These are phyloP conservation scores for Tricholaema leucomelas DNA, from an alignment of 2,113 vertebrate genomes.

Conservation along the genomic window DNA sequence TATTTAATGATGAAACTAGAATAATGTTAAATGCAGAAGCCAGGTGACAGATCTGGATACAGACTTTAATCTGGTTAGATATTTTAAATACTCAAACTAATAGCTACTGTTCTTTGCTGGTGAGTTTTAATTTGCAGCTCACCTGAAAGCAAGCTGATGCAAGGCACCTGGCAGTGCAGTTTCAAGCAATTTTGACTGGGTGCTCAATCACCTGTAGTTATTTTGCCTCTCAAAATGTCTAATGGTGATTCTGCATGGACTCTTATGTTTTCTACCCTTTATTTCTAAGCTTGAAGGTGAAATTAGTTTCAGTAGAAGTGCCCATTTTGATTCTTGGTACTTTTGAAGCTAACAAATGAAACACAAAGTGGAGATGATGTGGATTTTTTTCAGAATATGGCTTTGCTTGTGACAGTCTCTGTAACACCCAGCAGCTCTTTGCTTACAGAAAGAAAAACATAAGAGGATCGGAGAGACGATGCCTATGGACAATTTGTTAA, in stretches of 20 bases:
- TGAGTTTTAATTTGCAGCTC: not conserved
- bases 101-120: not conserved
- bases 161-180: not conserved
- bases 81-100: not conserved
- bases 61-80: not conserved
- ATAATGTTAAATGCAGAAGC: not conserved
- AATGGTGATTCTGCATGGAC: not conserved
- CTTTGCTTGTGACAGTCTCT: not conserved
- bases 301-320: not conserved
- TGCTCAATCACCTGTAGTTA: not conserved
- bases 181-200: not conserved
- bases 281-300: not conserved
- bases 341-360: not conserved
- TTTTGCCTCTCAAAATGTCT: not conserved
- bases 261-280: not conserved
- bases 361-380: not conserved
- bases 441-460: not conserved
- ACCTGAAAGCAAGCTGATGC: not conserved
- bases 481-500: not conserved
- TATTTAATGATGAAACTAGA: not conserved
- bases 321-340: not conserved
- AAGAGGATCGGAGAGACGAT: not conserved
- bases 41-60: not conserved
- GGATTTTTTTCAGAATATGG: not conserved
- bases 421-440: not conserved